These are phyloP conservation scores for Diaperis boleti DNA, from an alignment of 2,888 invertebrate species.

Conservation along the genomic window DNA sequence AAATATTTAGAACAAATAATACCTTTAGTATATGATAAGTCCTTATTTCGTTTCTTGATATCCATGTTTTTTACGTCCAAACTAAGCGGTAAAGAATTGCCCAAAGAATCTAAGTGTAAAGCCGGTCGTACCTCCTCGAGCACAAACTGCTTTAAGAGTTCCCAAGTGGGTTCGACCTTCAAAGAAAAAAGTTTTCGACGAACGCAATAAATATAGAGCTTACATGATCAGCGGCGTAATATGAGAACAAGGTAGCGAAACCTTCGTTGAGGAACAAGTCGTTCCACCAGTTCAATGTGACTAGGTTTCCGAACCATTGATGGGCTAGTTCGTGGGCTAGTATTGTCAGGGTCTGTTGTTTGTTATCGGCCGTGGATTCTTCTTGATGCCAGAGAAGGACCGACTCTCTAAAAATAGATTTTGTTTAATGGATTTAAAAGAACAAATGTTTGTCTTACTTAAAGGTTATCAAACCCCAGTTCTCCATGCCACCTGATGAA, in stretches of 20 bases:
- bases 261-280: conserved; percentile 82
- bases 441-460: too few species aligned
- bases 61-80: too few species aligned
- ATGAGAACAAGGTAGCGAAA: conserved; percentile 81
- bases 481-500: conserved; percentile 90
- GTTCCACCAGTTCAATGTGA: conserved; percentile 82
- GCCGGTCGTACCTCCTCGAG: too few species aligned
- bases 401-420: conserved; percentile 65
- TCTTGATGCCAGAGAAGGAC: conserved; percentile 49
- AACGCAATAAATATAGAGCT: too few species aligned
- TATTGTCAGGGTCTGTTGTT: conserved; percentile 74
- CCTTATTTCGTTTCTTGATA: too few species aligned
- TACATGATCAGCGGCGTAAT: conserved; percentile 61
- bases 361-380: conserved; percentile 44
- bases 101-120: too few species aligned
- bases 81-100: too few species aligned
- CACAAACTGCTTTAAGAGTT: too few species aligned
- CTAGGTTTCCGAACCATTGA: conserved; percentile 85
- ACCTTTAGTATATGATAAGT: conserved; percentile 78
- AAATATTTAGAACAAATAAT: conserved; percentile 2
- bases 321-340: conserved; percentile 84
- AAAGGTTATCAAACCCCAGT: conserved; percentile 92
- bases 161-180: too few species aligned
- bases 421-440: too few species aligned
- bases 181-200: too few species aligned